Conservation (phyloP, 2,797 vertebrate species). For the Sphenopsis melanotis region DNA sequence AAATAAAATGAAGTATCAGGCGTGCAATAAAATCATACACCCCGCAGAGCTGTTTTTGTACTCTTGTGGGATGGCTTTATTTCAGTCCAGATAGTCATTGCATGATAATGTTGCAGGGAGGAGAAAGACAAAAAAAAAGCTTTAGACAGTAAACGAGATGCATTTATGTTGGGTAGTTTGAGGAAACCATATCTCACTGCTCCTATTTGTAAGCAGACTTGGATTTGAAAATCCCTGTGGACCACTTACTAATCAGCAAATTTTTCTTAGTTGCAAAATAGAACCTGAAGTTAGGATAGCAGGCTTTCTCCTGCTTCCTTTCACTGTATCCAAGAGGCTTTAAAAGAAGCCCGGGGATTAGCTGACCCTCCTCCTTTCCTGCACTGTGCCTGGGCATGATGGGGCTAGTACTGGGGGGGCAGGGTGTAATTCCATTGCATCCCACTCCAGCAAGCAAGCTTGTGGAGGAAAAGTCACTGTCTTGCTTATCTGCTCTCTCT, state of each 20-base stretch:
- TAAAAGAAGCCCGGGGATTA: background rate
- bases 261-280: background rate
- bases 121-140: background rate
- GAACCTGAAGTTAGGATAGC: background rate
- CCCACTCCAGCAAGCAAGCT: conserved; percentile 1
- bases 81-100: background rate
- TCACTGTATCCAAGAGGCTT: background rate
- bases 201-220: background rate
- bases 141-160: background rate
- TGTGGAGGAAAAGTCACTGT: conserved; percentile 46
- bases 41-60: background rate
- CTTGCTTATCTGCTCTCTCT: conserved; percentile 27
- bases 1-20: background rate
- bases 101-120: background rate
- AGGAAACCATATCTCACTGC: background rate
- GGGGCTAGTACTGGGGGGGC: background rate
- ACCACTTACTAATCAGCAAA: background rate
- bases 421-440: conserved; percentile 22
- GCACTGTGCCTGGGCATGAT: background rate
- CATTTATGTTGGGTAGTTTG: background rate
- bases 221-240: background rate
- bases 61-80: background rate
- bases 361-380: conserved; percentile 7
- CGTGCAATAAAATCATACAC: background rate
- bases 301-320: background rate